Base-by-base conservation (phyloP, 1,140 invertebrate genomes). In the Plodia interpunctella region DNA sequence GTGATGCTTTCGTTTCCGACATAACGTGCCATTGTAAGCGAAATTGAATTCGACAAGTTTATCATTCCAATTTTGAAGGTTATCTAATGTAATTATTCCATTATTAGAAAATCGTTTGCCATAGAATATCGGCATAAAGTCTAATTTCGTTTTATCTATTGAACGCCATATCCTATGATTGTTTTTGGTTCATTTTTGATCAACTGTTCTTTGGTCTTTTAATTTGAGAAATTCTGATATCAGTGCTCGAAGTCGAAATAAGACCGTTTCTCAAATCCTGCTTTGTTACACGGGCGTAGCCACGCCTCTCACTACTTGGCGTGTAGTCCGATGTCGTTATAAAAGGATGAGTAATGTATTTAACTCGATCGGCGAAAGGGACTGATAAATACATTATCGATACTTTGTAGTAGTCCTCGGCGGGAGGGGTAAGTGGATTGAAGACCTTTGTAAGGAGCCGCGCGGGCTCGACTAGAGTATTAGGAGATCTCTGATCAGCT, bases 11-110 rank as follows among this genome's bases (percentile, higher is more conserved):
- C 54, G 49, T 60, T 49, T 38, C 54, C 44, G 57, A 69, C 57
- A 62, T 62, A 59, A 57, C 51, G 59, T 57, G 49, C 65, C 66
- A 73, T 73, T 73, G 63, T 68, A 59, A 38, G 62, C 61, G 52
- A 56, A 61, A 67, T 72, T 72, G 62, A 74, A 72, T 74, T 65
- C 64, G 55, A 54, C 50, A 59, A 70, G 59, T 66, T 72, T 65
- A 62, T 66, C 66, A 53, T 65, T 62, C 60, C 21, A 53, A n/a
- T 53, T 0, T 25, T 25, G 13, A 28, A 53, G 51, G 51, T 53
- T 4, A 25, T 25, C n/a, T 44, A 44, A 15, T 44, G 8, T 44
- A 44, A 15, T 44, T 15, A 44, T 15, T n/a, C 13, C n/a, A n/a
- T 15, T 25, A 25, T 25, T 25, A 6, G 21, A 25, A n/a, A n/a